phyloP scores from a whole-genome alignment of 2,797 vertebrate species.

The Chelonia mydas region DNA sequence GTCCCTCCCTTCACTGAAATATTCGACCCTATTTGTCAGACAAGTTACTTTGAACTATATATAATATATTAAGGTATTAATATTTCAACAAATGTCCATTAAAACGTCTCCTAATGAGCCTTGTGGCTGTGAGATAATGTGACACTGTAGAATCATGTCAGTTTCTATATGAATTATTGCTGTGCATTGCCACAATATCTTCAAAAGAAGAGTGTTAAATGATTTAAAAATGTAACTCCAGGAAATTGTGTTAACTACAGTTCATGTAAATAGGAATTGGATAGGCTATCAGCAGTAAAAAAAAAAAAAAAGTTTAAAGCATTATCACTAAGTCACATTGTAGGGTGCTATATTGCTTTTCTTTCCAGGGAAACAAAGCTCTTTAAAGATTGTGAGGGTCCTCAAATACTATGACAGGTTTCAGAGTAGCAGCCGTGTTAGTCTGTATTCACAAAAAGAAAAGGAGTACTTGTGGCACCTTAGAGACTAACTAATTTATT shows the following conservation, averaged over 20 bases:
- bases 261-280: not conserved
- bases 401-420: too few species aligned
- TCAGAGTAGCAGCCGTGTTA: too few species aligned
- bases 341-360: not conserved
- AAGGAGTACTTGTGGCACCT: too few species aligned
- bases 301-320: not conserved
- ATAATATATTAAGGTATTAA: constrained; percentile 33
- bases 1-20: not conserved
- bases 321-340: not conserved
- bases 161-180: constrained; percentile 40
- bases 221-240: not conserved
- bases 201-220: constrained; percentile 4
- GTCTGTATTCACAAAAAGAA: too few species aligned
- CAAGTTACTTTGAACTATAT: constrained; percentile 3
- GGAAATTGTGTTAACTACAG: not conserved
- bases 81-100: constrained; percentile 57
- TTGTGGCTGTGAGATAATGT: constrained; percentile 33
- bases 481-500: too few species aligned
- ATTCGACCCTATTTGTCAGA: constrained; percentile 17
- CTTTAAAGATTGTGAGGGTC: not conserved
- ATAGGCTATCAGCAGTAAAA: not conserved
- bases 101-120: constrained; percentile 49
- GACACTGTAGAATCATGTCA: constrained; percentile 37
- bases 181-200: not conserved
- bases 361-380: not conserved